phyloP scores from a whole-genome alignment of 2,888 invertebrate genomes.

The Argynnis bischoffii region DNA sequence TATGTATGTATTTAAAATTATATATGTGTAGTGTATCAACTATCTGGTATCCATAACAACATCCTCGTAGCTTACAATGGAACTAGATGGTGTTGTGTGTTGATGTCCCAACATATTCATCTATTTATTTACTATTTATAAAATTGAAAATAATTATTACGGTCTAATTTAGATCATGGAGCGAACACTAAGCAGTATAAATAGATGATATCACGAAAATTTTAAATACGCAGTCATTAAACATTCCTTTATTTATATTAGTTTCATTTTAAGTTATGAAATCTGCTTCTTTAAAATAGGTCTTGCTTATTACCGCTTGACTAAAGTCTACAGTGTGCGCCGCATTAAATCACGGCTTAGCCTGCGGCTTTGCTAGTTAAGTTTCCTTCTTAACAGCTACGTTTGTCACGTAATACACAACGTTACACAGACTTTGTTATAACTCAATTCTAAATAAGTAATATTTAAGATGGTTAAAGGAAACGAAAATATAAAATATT shows the following conservation, averaged over 20 bases:
- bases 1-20: no score
- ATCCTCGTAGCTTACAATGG: no score
- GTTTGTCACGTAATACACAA: conserved; percentile 13
- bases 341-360: conserved; percentile 9
- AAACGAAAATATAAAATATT: neutral
- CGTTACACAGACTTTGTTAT: conserved; percentile 3
- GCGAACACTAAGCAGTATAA: no score
- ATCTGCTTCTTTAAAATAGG: neutral
- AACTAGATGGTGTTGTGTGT: no score
- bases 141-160: no score
- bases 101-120: no score
- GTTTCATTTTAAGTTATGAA: neutral
- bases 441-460: neutral
- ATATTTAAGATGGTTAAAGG: neutral
- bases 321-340: conserved; percentile 6
- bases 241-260: neutral
- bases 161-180: no score
- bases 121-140: no score
- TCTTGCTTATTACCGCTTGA: neutral
- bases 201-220: neutral
- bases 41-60: no score
- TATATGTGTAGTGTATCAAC: no score
- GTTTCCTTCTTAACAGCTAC: conserved; percentile 20
- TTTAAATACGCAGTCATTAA: neutral
- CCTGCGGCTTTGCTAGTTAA: conserved; percentile 19